Percentiles rank a stretch among this genome's conserved stretches.
These are phyloP conservation scores for Aptenodytes patagonicus DNA, from an alignment of 2,113 vertebrate species.

Conservation along the genomic window DNA sequence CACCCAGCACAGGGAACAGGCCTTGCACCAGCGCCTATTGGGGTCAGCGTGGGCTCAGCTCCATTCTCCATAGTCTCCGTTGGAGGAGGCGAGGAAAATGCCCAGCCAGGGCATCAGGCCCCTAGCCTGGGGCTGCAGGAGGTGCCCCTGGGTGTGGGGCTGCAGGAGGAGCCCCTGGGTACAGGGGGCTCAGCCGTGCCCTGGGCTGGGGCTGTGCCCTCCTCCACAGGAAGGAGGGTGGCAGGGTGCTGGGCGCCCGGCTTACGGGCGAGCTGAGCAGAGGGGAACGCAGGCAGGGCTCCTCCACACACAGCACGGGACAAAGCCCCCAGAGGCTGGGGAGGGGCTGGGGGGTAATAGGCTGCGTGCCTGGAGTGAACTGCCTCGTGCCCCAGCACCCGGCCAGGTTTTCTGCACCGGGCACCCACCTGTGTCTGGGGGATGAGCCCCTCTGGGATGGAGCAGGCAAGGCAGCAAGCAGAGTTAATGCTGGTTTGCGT, in stretches of 20 bases:
- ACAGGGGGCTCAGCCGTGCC: background rate
- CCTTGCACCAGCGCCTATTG: fast-evolving
- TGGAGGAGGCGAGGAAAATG: background rate
- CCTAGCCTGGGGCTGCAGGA: background rate
- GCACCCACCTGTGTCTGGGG: fast-evolving
- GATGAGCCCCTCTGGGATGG: background rate
- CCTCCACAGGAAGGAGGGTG: background rate
- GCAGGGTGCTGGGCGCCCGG: background rate
- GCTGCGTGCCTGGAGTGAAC: no score
- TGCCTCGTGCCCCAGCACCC: background rate
- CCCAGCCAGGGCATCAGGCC: fast-evolving
- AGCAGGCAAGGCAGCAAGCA: background rate
- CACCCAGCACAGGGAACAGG: background rate
- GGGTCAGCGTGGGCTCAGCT: background rate
- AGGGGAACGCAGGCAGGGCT: background rate
- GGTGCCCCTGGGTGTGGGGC: background rate
- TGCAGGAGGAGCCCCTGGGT: background rate
- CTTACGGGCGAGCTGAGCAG: background rate
- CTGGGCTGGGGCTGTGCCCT: background rate
- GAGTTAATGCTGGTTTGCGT: background rate
- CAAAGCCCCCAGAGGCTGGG: background rate
- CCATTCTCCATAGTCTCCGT: no score
- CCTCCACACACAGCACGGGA: fast-evolving
- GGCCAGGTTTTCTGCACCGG: background rate
- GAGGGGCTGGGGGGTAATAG: background rate